Base-by-base conservation (phyloP, 2,113 vertebrate genomes). In the Sinocyclocheilus grahami region DNA sequence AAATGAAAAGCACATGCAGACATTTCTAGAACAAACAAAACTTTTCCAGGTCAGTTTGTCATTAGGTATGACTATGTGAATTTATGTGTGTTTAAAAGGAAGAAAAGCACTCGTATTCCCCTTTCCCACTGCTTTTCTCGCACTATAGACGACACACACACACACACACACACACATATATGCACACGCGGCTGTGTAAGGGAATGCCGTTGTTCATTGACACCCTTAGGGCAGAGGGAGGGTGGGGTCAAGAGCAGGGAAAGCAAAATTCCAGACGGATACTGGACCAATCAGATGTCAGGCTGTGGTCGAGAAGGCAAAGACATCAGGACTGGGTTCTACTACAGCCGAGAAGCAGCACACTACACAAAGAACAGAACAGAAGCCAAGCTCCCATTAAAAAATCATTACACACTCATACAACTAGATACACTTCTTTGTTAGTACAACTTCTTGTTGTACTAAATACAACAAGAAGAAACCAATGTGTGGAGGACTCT, bases 241-340 rank as follows among this genome's bases (percentile, higher is more conserved):
- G 93, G 94, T 6, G 93, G 92, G 82, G 89, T 75, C 89, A 82
- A 83, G 85, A 89, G 87, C 92, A 94, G 91, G 90, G 91, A 94
- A 9, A 95, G 92, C 93, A 90, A 93, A 96, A 96, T 96, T 96
- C 95, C 95, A 95, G 92, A 92, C 90, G 62, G 85, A 37, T 82
- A 16, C 76, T 89, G 86, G 81, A 1, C 96, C 96, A 96, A 96
- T 96, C 93, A 90, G 93, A 92, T 88, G 85, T 86, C 89, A 91
- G 82, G 89, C 88, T 93, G 94, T 88, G 91, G 90, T 86, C 89
- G 91, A 93, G 92, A 91, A 90, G 84, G 78, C 80, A 91, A 93
- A 95, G 91, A 90, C 92, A 86, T 91, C 85, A 89, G 91, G 90
- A 90, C 87, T 90, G 85, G 90, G 74, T 85, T 86, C 85, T 86